Evolutionary conservation across 2,888 invertebrate genomes (phyloP).

Genomic region (Sturmia bella): DNA sequence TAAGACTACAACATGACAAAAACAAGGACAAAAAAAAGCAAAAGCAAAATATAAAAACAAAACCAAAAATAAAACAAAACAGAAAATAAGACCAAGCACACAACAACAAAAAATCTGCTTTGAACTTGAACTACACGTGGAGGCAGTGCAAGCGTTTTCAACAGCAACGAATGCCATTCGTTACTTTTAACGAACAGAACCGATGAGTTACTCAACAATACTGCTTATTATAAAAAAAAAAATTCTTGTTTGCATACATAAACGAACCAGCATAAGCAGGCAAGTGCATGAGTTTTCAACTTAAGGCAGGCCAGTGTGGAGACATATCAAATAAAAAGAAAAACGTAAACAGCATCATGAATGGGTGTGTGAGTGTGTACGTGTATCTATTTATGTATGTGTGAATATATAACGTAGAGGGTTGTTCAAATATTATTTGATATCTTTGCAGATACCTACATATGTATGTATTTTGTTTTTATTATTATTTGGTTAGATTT

Average conservation of each 20-base stretch:
- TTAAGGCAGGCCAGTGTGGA: constrained; percentile 64
- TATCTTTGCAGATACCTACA: constrained; percentile 30
- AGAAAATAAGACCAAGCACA: constrained; percentile 41
- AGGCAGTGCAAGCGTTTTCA: constrained; percentile 77
- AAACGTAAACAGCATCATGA: neutral
- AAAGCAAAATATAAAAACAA: constrained; percentile 30
- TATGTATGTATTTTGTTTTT: too few species aligned
- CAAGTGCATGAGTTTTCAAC: constrained; percentile 73
- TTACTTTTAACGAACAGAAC: constrained; percentile 10
- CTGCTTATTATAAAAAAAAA: neutral
- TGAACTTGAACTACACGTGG: constrained; percentile 82
- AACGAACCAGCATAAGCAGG: constrained; percentile 6
- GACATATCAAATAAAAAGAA: constrained; percentile 39
- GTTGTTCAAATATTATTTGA: constrained; percentile 37
- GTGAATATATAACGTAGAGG: constrained; percentile 36
- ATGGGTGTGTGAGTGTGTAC: neutral
- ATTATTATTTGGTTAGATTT: constrained; percentile 9
- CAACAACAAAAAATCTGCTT: constrained; percentile 68
- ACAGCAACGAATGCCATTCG: constrained; percentile 48
- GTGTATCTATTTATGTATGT: neutral
- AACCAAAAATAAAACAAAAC: constrained; percentile 1
- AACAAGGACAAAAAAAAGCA: constrained; percentile 2
- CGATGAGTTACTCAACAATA: constrained; percentile 26
- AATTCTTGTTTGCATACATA: constrained; percentile 25
- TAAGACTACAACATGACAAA: neutral